Evolutionary conservation across 2,888 invertebrate genomes (phyloP).

Genomic region (Leptinotarsa tumamoca): DNA sequence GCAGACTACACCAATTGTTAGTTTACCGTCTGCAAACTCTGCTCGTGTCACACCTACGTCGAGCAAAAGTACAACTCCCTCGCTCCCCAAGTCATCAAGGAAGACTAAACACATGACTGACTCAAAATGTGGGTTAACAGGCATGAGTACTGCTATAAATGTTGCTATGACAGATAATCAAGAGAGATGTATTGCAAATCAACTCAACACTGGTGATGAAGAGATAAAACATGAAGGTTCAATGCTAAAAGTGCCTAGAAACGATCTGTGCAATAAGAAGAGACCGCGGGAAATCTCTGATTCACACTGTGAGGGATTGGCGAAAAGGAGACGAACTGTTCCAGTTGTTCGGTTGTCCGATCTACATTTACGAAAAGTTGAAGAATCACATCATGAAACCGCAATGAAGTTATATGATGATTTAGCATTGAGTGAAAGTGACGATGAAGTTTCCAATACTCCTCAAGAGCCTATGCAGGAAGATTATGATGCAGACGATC

Average conservation of each 20-base stretch:
- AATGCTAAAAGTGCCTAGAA: constrained; percentile 83
- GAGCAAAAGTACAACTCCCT: constrained; percentile 64
- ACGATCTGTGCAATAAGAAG: constrained; percentile 73
- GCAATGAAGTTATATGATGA: constrained; percentile 78
- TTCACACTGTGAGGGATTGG: constrained; percentile 86
- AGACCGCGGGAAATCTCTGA: constrained; percentile 77
- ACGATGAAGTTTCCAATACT: constrained; percentile 69
- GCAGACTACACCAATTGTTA: constrained; percentile 27
- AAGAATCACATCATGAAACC: constrained; percentile 61
- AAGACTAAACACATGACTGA: constrained; percentile 90
- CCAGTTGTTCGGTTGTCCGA: constrained; percentile 86
- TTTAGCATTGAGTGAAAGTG: constrained; percentile 82
- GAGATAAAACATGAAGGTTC: constrained; percentile 84
- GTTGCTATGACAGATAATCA: constrained; percentile 85
- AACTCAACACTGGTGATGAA: constrained; percentile 83
- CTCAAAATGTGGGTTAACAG: constrained; percentile 90
- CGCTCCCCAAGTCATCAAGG: constrained; percentile 76
- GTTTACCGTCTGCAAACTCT: constrained; percentile 30
- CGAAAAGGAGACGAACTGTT: constrained; percentile 91
- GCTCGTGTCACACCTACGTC: constrained; percentile 41
- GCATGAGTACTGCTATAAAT: constrained; percentile 68
- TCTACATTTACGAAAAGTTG: constrained; percentile 53
- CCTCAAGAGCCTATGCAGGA: constrained; percentile 62
- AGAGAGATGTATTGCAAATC: constrained; percentile 83
- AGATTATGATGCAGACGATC: constrained; percentile 70